Percentiles rank a stretch among this genome's conserved stretches.
phyloP scores from a whole-genome alignment of 2,888 invertebrate species.

The Chloromyia formosa region DNA sequence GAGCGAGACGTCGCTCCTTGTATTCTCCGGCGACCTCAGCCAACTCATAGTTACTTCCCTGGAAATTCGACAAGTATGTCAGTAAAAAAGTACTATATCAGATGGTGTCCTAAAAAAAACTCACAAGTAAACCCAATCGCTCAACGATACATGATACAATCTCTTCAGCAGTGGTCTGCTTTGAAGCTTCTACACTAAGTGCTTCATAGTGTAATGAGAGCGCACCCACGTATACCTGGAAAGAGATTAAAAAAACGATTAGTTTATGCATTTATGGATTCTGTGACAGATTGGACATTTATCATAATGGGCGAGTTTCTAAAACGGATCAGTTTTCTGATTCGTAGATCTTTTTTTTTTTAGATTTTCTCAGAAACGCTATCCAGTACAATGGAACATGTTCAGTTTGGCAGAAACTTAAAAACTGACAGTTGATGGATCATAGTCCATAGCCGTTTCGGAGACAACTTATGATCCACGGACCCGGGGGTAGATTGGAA shows the following conservation, averaged over 20 bases:
- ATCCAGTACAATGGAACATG: too few species aligned
- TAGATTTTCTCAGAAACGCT: too few species aligned
- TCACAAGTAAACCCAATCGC: conserved; percentile 70
- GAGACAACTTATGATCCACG: too few species aligned
- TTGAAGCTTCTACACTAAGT: conserved; percentile 88
- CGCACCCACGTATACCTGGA: conserved; percentile 88
- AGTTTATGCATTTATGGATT: too few species aligned
- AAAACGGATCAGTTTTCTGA: too few species aligned
- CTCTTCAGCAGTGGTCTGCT: conserved; percentile 91
- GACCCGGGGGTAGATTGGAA: too few species aligned
- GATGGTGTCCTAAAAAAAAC: conserved; percentile 54
- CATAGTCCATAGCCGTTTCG: too few species aligned
- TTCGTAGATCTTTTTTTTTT: too few species aligned
- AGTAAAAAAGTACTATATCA: neutral
- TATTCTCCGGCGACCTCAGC: conserved; percentile 89
- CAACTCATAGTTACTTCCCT: conserved; percentile 78
- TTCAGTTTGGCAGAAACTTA: too few species aligned
- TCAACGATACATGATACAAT: conserved; percentile 90
- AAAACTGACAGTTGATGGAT: too few species aligned
- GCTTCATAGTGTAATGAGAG: conserved; percentile 89
- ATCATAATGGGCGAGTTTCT: too few species aligned
- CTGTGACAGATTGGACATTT: too few species aligned
- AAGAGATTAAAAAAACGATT: conserved; percentile 26
- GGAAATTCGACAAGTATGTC: conserved; percentile 52
- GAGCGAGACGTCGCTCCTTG: conserved; percentile 87